Conservation (phyloP, 2,113 vertebrate species). For the Holacanthus passer region DNA sequence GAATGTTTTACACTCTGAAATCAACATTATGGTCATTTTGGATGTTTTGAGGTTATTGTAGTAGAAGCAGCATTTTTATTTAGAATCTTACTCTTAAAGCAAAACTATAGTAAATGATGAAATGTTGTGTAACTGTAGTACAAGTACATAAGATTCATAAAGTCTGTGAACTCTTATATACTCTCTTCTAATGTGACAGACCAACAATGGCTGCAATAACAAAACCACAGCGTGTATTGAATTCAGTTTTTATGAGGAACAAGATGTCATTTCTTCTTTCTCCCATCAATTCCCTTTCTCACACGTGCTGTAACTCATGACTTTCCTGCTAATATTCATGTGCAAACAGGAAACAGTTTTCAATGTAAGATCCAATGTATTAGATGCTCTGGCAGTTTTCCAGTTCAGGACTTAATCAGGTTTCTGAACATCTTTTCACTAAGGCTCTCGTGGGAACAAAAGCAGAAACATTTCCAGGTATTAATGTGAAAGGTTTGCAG, state of each 20-base stretch:
- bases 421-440: too few species aligned
- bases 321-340: not conserved
- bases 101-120: too few species aligned
- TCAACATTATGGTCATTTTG: not conserved
- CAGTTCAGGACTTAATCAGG: not conserved
- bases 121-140: not conserved
- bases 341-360: not conserved
- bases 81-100: not conserved
- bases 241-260: not conserved
- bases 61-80: not conserved
- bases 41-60: not conserved
- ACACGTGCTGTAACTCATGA: not conserved
- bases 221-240: not conserved
- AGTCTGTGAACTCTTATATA: too few species aligned
- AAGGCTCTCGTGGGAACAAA: not conserved
- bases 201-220: too few species aligned
- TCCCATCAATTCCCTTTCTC: not conserved
- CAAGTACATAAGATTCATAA: too few species aligned
- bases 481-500: too few species aligned
- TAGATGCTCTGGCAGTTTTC: not conserved
- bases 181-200: too few species aligned
- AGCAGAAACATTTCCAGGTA: not conserved
- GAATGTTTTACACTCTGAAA: not conserved
- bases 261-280: not conserved
- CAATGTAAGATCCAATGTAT: not conserved